Conservation (phyloP, 1,140 invertebrate species). For the Drosophila nebulosa region DNA sequence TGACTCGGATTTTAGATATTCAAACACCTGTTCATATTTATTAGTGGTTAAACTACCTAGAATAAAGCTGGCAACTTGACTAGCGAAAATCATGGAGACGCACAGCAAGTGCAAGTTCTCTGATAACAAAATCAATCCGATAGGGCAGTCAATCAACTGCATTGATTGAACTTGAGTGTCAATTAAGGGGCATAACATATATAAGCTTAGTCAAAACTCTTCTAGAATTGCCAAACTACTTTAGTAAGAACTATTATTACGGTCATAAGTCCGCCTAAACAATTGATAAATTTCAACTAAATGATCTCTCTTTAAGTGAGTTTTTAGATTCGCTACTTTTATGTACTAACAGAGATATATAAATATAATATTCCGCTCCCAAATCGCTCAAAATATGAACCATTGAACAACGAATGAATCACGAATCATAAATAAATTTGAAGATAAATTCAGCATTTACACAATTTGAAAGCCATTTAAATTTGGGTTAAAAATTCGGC, state of each 20-base stretch:
- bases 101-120: conserved; percentile 30
- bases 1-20: neutral
- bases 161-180: neutral
- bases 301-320: too few species aligned
- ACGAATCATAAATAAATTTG: too few species aligned
- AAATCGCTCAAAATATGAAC: too few species aligned
- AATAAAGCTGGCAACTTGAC: conserved; percentile 18
- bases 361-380: too few species aligned
- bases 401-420: too few species aligned
- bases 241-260: too few species aligned
- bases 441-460: neutral
- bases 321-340: too few species aligned
- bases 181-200: neutral
- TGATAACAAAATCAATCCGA: conserved; percentile 50
- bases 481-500: conserved; percentile 2
- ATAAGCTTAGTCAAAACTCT: too few species aligned
- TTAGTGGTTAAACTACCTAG: conserved; percentile 35
- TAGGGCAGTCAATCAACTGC: conserved; percentile 38
- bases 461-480: neutral
- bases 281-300: too few species aligned
- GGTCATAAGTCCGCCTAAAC: too few species aligned
- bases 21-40: conserved; percentile 54
- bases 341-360: too few species aligned
- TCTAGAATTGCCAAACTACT: too few species aligned
- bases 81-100: conserved; percentile 12